Evolutionary conservation across 2,113 vertebrate species (phyloP), one percentile per base, ranked within the genome.

Genomic region (Eudyptes chrysolophus): DNA sequence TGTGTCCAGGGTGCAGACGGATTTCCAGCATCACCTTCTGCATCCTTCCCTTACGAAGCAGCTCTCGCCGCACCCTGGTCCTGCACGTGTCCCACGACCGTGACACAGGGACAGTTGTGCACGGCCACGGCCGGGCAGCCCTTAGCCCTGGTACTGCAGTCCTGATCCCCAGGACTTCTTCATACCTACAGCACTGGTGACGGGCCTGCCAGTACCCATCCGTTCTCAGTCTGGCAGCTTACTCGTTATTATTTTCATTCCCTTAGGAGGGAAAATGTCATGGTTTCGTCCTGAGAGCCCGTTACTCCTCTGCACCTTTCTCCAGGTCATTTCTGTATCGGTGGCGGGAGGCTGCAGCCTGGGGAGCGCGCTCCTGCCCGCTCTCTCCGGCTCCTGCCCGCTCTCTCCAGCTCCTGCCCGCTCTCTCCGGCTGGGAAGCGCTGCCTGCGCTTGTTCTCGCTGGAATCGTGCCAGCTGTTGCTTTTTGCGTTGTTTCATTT

Each of bases 1-100:
- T 8, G 38, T 16, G 32, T 8, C 18, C 34, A 34, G 89, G 57
- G 17, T 30, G 49, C 66, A 49, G 66, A 16, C 10, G 32, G 24
- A 40, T 72, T 76, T 68, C 29, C 71, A 83, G 57, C 61, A 34
- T n/a, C 29, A 1, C 38, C 20, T 71, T 8, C 52, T 29, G 7
- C 55, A 62, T 24, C n/a, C 13, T 49, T 16, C 44, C 83, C 24
- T 65, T 20, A 5, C 1, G 4, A 36, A 25, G 22, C 55, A 51
- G 38, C 44, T n/a, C 18, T 68, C 1, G 2, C 32, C n/a, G 42
- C 42, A 30, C 21, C n/a, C 76, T 4, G 18, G n/a, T 42, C 11
- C 27, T 21, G 25, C 15, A 1, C 1, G 0, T 34, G 54, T n/a
- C 54, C 60, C 69, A 32, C 0, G 0, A 25, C 52, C 10, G 66